phyloP scores from a whole-genome alignment of 2,113 vertebrate genomes.

The Neogobius melanostomus region DNA sequence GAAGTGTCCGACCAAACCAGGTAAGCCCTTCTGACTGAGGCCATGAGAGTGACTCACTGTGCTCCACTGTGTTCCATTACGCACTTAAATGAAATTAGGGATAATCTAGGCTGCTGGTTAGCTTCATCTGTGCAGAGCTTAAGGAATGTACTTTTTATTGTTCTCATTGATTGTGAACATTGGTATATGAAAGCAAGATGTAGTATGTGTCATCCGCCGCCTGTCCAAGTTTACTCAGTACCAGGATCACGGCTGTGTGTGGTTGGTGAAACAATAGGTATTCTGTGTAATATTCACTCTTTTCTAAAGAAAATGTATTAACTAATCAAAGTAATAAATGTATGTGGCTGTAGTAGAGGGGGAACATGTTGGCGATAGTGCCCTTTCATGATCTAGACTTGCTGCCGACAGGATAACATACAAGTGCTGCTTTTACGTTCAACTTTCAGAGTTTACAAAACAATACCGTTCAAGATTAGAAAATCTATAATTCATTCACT shows the following conservation, averaged over 20 bases:
- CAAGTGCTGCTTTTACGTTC: neutral
- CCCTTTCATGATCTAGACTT: too few relatives aligned
- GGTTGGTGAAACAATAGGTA: neutral
- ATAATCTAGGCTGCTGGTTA: conserved; percentile 30
- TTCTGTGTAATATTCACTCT: neutral
- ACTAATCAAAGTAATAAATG: too few relatives aligned
- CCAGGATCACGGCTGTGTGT: conserved; percentile 22
- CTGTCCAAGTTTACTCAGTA: conserved; percentile 1
- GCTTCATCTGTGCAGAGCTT: conserved; percentile 27
- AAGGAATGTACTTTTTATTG: conserved; percentile 25
- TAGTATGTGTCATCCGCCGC: conserved; percentile 4
- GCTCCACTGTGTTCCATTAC: conserved; percentile 24
- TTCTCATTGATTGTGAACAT: conserved; percentile 23
- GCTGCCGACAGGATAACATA: neutral
- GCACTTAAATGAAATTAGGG: conserved; percentile 25
- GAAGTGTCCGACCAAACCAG: conserved; percentile 88
- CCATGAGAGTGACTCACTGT: conserved; percentile 21
- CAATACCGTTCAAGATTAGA: too few relatives aligned
- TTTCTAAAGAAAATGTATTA: too few relatives aligned
- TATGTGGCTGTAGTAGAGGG: too few relatives aligned
- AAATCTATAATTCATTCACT: neutral
- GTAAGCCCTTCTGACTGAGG: conserved; percentile 71
- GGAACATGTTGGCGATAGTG: too few relatives aligned
- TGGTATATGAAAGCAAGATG: conserved; percentile 7
- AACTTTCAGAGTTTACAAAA: neutral